Evolutionary conservation across 2,113 vertebrate species (phyloP).

Genomic region (Notothenia rossii): DNA sequence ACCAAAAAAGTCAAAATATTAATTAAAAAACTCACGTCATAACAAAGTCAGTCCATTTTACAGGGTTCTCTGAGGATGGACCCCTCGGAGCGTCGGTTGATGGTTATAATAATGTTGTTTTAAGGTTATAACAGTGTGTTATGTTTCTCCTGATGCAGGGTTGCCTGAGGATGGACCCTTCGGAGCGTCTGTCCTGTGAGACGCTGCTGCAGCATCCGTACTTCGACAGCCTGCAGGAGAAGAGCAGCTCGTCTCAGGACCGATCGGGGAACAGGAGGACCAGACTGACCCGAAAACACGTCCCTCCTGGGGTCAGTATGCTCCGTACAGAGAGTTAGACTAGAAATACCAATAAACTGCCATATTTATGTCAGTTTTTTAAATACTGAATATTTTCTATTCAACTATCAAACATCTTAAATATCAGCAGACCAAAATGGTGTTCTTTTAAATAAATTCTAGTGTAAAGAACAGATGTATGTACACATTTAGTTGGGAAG

Average conservation of each 20-base stretch:
- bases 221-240: conserved; percentile 88
- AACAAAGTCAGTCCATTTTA: no score
- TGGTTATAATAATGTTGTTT: background rate
- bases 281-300: conserved; percentile 83
- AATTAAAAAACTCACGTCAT: no score
- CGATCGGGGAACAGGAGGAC: conserved; percentile 78
- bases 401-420: no score
- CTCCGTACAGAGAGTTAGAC: background rate
- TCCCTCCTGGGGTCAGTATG: conserved; percentile 86
- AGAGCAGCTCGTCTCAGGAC: conserved; percentile 66
- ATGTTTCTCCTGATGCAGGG: conserved; percentile 76
- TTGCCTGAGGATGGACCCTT: conserved; percentile 93
- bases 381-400: background rate
- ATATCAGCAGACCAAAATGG: background rate
- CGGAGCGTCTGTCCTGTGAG: conserved; percentile 88
- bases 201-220: conserved; percentile 92
- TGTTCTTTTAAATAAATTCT: background rate
- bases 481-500: background rate
- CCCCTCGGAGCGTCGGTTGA: background rate
- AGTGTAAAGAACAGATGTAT: no score
- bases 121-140: no score
- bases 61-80: no score
- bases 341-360: background rate
- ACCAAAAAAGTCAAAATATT: no score
- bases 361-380: background rate